Conservation (phyloP, 2,888 invertebrate species). For the Sceliomorpha sp. region DNA sequence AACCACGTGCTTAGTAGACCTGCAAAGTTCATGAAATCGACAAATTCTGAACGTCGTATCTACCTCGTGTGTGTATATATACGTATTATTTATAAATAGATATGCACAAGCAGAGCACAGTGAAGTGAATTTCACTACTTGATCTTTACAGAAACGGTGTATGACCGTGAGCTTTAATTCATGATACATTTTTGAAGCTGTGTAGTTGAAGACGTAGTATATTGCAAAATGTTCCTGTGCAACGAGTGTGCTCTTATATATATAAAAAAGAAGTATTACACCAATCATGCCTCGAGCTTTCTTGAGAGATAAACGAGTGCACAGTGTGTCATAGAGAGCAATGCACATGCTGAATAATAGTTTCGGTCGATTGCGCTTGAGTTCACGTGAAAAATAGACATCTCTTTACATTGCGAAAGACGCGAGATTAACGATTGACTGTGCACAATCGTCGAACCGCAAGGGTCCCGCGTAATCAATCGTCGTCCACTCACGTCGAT, state of each 20-base stretch:
- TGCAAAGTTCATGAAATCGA: too few species aligned
- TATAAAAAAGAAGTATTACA: constrained; percentile 60
- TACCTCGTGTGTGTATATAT: background rate
- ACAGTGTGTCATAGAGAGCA: constrained; percentile 61
- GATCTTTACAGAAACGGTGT: background rate
- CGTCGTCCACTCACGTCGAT: constrained; percentile 28
- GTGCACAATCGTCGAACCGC: constrained; percentile 43
- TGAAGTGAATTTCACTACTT: constrained; percentile 2
- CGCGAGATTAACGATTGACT: constrained; percentile 39
- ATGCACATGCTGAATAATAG: constrained; percentile 64
- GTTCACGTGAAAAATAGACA: constrained; percentile 56
- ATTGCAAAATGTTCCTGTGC: constrained; percentile 61
- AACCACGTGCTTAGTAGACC: background rate
- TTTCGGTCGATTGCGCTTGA: constrained; percentile 53
- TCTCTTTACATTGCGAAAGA: constrained; percentile 46
- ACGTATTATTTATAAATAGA: too few species aligned
- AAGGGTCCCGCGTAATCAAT: constrained; percentile 43
- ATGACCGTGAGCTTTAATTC: constrained; percentile 30
- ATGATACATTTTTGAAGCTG: constrained; percentile 44
- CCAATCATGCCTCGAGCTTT: constrained; percentile 73
- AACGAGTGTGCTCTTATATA: constrained; percentile 63
- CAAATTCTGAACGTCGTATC: background rate
- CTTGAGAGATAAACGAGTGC: constrained; percentile 71
- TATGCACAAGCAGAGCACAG: constrained; percentile 2
- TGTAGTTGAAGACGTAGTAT: constrained; percentile 49